These are phyloP conservation scores for Folsomia manolachei DNA, from an alignment of 2,888 invertebrate species.

Conservation along the genomic window DNA sequence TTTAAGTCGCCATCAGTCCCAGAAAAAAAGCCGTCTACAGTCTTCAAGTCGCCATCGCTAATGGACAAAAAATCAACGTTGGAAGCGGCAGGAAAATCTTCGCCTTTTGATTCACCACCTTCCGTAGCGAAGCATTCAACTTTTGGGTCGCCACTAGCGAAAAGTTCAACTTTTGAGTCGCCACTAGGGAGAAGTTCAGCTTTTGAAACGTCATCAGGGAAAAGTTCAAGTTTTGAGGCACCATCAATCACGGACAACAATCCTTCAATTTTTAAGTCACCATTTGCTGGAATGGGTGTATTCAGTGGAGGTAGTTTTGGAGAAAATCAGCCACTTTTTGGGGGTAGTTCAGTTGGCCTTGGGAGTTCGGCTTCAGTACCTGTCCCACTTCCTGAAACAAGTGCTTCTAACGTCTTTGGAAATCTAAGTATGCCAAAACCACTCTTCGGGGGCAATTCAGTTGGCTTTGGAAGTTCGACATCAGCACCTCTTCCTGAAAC, in stretches of 20 bases:
- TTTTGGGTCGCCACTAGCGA: too few species aligned
- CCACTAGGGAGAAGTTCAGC: too few species aligned
- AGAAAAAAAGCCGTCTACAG: too few species aligned
- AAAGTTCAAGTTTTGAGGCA: background rate
- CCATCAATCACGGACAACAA: background rate
- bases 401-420: background rate
- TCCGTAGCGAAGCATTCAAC: too few species aligned
- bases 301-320: background rate
- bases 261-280: background rate
- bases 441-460: background rate
- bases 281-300: background rate
- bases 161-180: too few species aligned
- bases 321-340: background rate
- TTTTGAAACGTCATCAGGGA: background rate
- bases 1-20: too few species aligned
- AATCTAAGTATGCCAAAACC: background rate
- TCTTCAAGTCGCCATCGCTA: too few species aligned
- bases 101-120: too few species aligned
- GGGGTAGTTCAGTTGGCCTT: background rate
- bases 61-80: too few species aligned
- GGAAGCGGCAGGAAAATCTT: too few species aligned
- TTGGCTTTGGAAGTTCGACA: background rate
- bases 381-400: too few species aligned
- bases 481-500: background rate
- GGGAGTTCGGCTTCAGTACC: background rate